A percentile compares a stretch with the other conserved stretches of the same genome.
Evolutionary conservation across 2,888 invertebrate genomes (phyloP).

Genomic region (Lacanobia wlatinum): DNA sequence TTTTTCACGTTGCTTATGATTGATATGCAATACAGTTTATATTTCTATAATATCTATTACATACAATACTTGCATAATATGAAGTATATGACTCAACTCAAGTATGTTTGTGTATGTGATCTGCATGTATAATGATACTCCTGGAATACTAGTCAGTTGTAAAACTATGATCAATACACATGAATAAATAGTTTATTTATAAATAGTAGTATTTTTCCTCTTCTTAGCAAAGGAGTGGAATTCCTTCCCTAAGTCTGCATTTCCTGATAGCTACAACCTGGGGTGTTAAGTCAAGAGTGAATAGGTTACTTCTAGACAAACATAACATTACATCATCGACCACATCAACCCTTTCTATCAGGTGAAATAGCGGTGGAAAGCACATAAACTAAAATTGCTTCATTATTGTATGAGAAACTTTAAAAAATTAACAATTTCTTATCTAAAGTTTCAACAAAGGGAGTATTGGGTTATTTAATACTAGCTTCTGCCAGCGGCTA

Average conservation of each 20-base stretch:
- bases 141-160: not conserved
- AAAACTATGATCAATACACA: not conserved
- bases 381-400: not conserved
- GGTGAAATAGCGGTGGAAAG: no score
- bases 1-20: not conserved
- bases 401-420: not conserved
- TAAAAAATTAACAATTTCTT: conserved; percentile 21
- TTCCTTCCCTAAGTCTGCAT: no score
- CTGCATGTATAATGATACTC: not conserved
- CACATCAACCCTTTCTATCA: no score
- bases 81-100: conserved; percentile 11
- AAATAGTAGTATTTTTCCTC: no score
- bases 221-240: no score
- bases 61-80: conserved; percentile 14
- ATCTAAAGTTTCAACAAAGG: conserved; percentile 25
- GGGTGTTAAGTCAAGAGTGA: no score
- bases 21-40: not conserved
- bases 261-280: no score
- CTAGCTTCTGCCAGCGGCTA: no score
- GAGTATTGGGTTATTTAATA: conserved; percentile 33
- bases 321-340: no score
- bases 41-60: not conserved
- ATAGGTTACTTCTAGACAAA: no score
- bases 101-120: conserved; percentile 17
- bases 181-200: no score